Base-by-base conservation (phyloP, 2,113 vertebrate species). In the Solea senegalensis region DNA sequence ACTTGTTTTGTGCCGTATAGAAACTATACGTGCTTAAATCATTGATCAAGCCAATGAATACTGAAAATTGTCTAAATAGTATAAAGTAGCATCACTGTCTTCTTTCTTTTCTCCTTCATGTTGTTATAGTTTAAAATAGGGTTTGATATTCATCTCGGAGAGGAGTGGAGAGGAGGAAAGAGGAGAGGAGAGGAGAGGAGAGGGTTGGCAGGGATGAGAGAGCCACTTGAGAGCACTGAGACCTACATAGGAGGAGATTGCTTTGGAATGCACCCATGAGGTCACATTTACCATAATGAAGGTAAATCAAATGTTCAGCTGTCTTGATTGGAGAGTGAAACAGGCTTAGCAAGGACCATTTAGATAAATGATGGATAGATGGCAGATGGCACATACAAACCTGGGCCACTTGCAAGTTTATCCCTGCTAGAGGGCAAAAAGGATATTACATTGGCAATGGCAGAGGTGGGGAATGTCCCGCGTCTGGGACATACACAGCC, bases 251-350 rank as follows among this genome's bases (percentile, higher is more conserved):
- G 85, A 81, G 84, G 69, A 86, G 79, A 88, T 78, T 80, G 67
- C 65, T 84, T 64, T 74, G 74, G 75, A 89, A 83, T 70, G 75
- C 68, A 85, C 78, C 76, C 78, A 46, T 56, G 80, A 85, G 88
- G 76, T 85, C 86, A 88, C 72, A 78, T 86, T 88, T 85, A 85
- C 74, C 79, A 85, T 82, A 88, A 83, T 63, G 53, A 81, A 84
- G 64, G 88, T 82, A 88, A 89, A 90, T 90, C 88, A 86, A 84
- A 87, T 84, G 79, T 81, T 86, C 79, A 84, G 86, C 65, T 84
- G 57, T 74, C 84, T 87, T 87, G 89, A 90, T 92, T 90, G 82
- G 73, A 74, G 56, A 81, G 78, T 85, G 83, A 78, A 81, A 87
- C 80, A 77, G 68, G 84, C 71, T 72, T 69, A 80, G 85, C 78